Percentiles rank a stretch among this genome's conserved stretches.
Evolutionary conservation across 2,888 invertebrate species (phyloP).

Genomic region (Oscheius sp.): DNA sequence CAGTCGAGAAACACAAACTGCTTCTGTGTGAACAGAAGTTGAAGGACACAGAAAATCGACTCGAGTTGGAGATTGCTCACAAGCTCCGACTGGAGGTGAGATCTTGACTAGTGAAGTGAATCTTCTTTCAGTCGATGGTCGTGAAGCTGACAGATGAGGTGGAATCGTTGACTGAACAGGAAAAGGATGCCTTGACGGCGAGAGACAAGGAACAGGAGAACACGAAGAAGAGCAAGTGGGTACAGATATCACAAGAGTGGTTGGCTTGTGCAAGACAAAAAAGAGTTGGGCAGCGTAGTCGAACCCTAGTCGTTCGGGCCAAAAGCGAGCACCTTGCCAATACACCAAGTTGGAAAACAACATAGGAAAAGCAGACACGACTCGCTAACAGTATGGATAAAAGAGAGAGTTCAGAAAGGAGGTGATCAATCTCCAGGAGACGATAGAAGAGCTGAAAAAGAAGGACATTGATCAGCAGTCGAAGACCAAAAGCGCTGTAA

Average conservation of each 20-base stretch:
- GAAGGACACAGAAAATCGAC: constrained; percentile 42
- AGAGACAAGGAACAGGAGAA: constrained; percentile 45
- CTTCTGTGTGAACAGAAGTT: constrained; percentile 75
- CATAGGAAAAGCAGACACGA: too few relatives aligned
- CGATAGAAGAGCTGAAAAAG: constrained; percentile 38
- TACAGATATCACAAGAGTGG: background rate
- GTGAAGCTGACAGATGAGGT: constrained; percentile 54
- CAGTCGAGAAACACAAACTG: constrained; percentile 77
- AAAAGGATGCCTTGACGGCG: constrained; percentile 41
- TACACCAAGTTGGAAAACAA: too few relatives aligned
- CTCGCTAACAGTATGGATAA: background rate
- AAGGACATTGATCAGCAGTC: constrained; percentile 38
- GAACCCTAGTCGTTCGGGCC: too few relatives aligned
- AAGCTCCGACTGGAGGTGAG: constrained; percentile 84
- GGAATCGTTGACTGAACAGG: constrained; percentile 49
- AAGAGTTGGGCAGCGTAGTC: too few relatives aligned
- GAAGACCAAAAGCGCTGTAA: constrained; percentile 15
- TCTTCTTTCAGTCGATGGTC: constrained; percentile 46
- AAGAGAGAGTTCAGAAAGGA: constrained; percentile 32
- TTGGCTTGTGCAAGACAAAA: too few relatives aligned
- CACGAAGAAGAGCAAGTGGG: constrained; percentile 40
- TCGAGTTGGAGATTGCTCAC: constrained; percentile 80
- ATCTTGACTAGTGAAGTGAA: background rate
- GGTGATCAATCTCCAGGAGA: constrained; percentile 31
- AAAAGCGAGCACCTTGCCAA: too few relatives aligned